Evolutionary conservation across 2,113 vertebrate species (phyloP).

Genomic region (Pteropus alecto): DNA sequence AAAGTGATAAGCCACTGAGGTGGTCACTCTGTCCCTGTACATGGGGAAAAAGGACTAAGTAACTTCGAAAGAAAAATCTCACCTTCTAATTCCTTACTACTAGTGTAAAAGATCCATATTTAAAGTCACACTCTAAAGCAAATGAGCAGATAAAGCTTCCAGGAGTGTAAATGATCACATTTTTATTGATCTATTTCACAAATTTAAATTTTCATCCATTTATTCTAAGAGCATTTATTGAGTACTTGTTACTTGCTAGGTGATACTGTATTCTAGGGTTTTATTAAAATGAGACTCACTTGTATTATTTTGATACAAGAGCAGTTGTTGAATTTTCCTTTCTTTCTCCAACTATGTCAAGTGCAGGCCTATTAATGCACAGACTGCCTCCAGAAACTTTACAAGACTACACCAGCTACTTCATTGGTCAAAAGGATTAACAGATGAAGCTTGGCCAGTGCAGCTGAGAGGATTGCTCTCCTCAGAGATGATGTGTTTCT

Average conservation of each 20-base stretch:
- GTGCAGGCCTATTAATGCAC: constrained; percentile 27
- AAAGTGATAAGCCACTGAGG: constrained; percentile 6
- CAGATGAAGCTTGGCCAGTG: not conserved
- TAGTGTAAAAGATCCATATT: constrained; percentile 35
- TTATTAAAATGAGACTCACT: constrained; percentile 35
- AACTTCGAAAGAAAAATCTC: constrained; percentile 66
- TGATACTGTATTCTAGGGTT: not conserved
- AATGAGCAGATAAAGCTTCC: constrained; percentile 33
- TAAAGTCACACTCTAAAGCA: constrained; percentile 42
- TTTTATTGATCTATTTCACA: constrained; percentile 55
- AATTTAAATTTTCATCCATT: constrained; percentile 61
- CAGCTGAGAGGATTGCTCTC: not conserved
- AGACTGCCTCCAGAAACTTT: constrained; percentile 42
- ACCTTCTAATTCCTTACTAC: constrained; percentile 16
- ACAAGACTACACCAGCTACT: not conserved
- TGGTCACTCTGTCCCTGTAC: constrained; percentile 10
- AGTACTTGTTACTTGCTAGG: constrained; percentile 27
- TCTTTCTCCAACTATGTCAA: constrained; percentile 37
- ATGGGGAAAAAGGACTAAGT: constrained; percentile 47
- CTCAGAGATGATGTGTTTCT: constrained; percentile 10
- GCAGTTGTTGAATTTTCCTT: constrained; percentile 40
- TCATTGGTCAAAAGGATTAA: constrained; percentile 14
- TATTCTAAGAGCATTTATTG: constrained; percentile 55
- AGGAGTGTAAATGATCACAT: constrained; percentile 34
- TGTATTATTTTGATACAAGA: constrained; percentile 44